phyloP scores from a whole-genome alignment of 2,797 vertebrate species.

The Dromococcyx pavoninus region DNA sequence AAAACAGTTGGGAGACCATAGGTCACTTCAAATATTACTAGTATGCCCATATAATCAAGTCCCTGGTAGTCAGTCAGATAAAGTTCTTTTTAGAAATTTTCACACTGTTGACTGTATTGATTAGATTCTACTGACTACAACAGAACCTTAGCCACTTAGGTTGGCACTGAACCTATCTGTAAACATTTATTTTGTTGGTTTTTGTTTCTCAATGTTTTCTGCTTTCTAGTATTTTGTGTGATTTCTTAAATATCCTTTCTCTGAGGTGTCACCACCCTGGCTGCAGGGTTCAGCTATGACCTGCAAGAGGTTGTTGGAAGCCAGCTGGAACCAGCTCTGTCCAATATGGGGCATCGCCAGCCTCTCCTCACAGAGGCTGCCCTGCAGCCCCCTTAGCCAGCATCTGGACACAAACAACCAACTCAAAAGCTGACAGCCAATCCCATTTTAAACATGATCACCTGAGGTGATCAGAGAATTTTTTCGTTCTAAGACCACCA shows the following conservation, averaged over 20 bases:
- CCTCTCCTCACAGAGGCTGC: background rate
- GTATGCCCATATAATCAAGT: background rate
- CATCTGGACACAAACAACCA: background rate
- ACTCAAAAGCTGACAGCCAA: background rate
- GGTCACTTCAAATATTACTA: background rate
- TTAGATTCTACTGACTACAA: background rate
- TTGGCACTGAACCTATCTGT: background rate
- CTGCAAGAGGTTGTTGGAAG: accelerated
- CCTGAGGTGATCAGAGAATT: background rate
- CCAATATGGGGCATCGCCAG: accelerated
- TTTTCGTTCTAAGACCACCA: background rate
- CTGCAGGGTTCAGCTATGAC: accelerated
- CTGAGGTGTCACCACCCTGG: too few relatives aligned
- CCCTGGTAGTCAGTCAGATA: background rate
- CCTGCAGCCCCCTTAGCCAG: background rate
- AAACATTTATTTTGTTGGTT: background rate
- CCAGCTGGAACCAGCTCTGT: accelerated
- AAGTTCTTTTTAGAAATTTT: background rate
- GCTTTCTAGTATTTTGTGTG: background rate
- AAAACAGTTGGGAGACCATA: background rate
- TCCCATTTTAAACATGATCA: background rate
- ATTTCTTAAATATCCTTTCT: background rate
- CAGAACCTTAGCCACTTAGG: background rate
- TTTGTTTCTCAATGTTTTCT: background rate
- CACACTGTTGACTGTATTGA: background rate